A percentile compares a stretch with the other conserved stretches of the same genome.
Evolutionary conservation across 1,140 invertebrate species (phyloP).

Genomic region (Zaprionus gabonicus): DNA sequence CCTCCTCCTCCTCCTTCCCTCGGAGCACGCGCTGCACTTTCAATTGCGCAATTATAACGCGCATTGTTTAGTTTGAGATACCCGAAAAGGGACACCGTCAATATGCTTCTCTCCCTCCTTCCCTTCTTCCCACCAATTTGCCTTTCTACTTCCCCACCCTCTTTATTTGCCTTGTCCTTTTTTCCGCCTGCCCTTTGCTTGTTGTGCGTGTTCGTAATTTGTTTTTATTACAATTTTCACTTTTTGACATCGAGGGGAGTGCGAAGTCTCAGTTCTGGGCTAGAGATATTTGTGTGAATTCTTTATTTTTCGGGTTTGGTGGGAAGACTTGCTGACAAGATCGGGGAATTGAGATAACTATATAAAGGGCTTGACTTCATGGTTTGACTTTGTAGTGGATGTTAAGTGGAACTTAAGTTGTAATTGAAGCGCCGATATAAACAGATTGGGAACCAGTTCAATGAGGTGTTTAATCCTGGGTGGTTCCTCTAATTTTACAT

Average conservation of each 20-base stretch:
- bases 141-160: not conserved
- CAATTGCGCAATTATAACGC: slow-evolving; percentile 79
- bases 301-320: slow-evolving; percentile 25
- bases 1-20: slow-evolving; percentile 12
- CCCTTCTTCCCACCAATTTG: slow-evolving; percentile 14
- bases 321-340: slow-evolving; percentile 32
- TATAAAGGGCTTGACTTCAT: not conserved
- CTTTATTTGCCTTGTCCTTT: slow-evolving; percentile 5
- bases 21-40: slow-evolving; percentile 27
- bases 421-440: not conserved
- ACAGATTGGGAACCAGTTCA: not conserved
- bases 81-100: slow-evolving; percentile 51
- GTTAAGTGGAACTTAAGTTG: not conserved
- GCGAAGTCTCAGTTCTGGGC: slow-evolving; percentile 22
- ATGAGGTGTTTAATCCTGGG: not conserved
- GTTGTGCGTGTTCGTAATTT: slow-evolving; percentile 67
- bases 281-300: slow-evolving; percentile 62
- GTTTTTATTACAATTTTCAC: slow-evolving; percentile 81
- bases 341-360: not conserved
- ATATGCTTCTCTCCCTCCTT: slow-evolving; percentile 60
- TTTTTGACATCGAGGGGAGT: slow-evolving; percentile 33
- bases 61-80: slow-evolving; percentile 74
- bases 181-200: not conserved
- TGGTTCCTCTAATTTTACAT: too few species aligned
- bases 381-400: not conserved